Evolutionary conservation across 2,888 invertebrate genomes (phyloP), one percentile per base, ranked within the genome.

Genomic region (Lymantria monacha): DNA sequence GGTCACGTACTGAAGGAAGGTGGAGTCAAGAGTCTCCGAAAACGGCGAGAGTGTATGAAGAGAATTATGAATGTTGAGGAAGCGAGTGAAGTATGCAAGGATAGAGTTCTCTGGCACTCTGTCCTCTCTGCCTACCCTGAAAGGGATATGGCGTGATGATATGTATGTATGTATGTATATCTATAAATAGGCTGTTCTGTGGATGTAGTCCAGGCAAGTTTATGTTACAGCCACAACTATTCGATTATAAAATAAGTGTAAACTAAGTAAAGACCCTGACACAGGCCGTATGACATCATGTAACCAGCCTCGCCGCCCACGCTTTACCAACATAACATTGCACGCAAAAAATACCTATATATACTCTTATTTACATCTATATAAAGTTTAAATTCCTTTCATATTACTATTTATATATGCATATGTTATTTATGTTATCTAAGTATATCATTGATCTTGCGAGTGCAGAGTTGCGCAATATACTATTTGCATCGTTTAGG

Each of bases 241-340:
- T 12, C 13, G 44, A 31, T 31, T 14, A 47, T 66, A 55, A 57
- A 62, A 55, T 61, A 72, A 73, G 72, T 66, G 65, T 57, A 59
- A 58, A 61, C 72, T 70, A 76, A 79, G 78, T 71, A 63, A 74
- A 77, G 77, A 51, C 83, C 81, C 74, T 79, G 83, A 79, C 79
- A 76, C 59, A 67, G 59, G 55, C 53, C 51, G 50, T 55, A 81
- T 83, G 83, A 83, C 81, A 82, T 83, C 83, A 83, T 74, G 51
- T 57, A 46, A 58, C 59, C 62, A 69, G 63, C 76, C 74, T 72
- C 71, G 64, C 63, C 75, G 66, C 82, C 83, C 68, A 79, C 77
- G 63, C 61, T 11, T 22, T 44, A 42, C 53, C 49, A 64, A 55
- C 48, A 30, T 53, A 53, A 48, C 48, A 44, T 13, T 38, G 47